These are phyloP conservation scores for Atlantisia rogersi DNA, from an alignment of 2,113 vertebrate genomes.

Conservation along the genomic window DNA sequence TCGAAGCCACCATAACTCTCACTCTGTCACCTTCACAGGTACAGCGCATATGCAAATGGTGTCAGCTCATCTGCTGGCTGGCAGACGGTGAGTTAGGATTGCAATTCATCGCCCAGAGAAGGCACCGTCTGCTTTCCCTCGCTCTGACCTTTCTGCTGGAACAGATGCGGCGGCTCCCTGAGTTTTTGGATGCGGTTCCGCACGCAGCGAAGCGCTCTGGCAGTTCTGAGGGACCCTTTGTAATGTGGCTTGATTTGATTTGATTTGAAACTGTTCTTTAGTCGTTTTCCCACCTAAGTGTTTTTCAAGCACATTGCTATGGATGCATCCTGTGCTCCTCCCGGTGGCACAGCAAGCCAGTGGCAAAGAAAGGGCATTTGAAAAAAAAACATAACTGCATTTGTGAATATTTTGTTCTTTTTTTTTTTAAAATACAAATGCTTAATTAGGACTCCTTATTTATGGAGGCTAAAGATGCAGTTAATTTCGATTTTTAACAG, in stretches of 20 bases:
- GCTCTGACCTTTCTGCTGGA: slow-evolving; percentile 46
- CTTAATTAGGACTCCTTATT: slow-evolving; percentile 44
- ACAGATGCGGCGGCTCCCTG: not conserved
- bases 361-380: not conserved
- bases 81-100: slow-evolving; percentile 18
- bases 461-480: slow-evolving; percentile 39
- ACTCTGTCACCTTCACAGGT: slow-evolving; percentile 64
- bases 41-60: slow-evolving; percentile 39
- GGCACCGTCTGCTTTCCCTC: slow-evolving; percentile 40
- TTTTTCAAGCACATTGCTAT: not conserved
- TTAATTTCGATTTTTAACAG: slow-evolving; percentile 57
- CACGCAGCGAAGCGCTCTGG: not conserved
- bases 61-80: slow-evolving; percentile 51
- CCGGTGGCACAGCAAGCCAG: not conserved
- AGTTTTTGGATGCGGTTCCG: not conserved
- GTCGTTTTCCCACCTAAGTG: not conserved
- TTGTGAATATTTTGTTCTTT: not conserved
- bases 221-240: not conserved
- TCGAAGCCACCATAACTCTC: slow-evolving; percentile 8
- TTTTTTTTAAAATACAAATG: not conserved
- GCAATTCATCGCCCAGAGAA: slow-evolving; percentile 31
- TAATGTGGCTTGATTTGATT: not conserved
- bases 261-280: not conserved
- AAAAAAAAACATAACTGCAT: not conserved
- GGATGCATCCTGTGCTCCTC: not conserved